Evolutionary conservation across 2,113 vertebrate species (phyloP).

Genomic region (Sprattus sprattus): DNA sequence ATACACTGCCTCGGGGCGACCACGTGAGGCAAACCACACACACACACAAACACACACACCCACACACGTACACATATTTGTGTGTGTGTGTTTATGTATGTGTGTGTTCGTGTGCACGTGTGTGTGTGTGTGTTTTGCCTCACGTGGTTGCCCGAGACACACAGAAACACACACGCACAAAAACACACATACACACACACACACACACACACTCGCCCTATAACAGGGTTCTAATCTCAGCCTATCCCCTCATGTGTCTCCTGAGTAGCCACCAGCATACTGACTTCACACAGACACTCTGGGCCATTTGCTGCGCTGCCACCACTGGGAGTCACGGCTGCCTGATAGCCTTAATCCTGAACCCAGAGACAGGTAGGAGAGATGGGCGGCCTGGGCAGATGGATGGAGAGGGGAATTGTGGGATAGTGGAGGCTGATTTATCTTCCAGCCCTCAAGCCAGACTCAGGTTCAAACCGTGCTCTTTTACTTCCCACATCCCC

Average conservation of each 20-base stretch:
- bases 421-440: conserved; percentile 9
- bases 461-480: background rate
- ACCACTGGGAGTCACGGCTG: background rate
- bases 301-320: background rate
- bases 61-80: background rate
- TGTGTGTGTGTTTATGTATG: too few relatives aligned
- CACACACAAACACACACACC: background rate
- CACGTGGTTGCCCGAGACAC: background rate
- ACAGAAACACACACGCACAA: background rate
- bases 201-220: background rate
- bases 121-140: too few relatives aligned
- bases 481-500: background rate
- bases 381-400: background rate
- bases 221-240: background rate
- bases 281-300: background rate
- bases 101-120: too few relatives aligned
- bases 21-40: background rate
- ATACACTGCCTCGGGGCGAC: background rate
- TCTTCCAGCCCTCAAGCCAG: background rate
- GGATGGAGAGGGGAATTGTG: background rate
- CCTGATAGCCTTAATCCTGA: conserved; percentile 1
- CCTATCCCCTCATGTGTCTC: background rate
- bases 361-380: background rate
- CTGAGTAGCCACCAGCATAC: background rate
- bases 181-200: background rate